Base-by-base conservation (phyloP, 1,140 invertebrate genomes). In the Pygmarrhopalites habei region DNA sequence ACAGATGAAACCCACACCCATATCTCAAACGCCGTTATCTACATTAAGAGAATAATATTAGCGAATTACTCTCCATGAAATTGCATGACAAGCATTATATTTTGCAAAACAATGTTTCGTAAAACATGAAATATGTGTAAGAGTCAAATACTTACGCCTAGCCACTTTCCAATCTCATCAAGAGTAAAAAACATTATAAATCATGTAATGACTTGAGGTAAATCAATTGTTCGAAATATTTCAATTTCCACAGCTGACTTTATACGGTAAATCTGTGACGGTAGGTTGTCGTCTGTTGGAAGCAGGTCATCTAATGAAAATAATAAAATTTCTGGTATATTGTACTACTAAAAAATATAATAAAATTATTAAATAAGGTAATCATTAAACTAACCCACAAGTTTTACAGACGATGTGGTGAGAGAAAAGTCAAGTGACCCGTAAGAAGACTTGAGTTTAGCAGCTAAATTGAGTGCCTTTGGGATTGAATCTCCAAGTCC, bases 21-120 rank as follows among this genome's bases (percentile, higher is more conserved):
- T 73, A 97, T 89, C 79, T 97, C 93, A 78, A 95, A 95, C 32
- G 90, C 83, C 4, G 92, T 95, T 57, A n/a, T n/a, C n/a, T n/a
- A n/a, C n/a, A n/a, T n/a, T n/a, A n/a, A n/a, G n/a, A n/a, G n/a
- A n/a, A n/a, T n/a, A n/a, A n/a, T n/a, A n/a, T n/a, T n/a, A n/a
- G n/a, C n/a, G n/a, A n/a, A n/a, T n/a, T n/a, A n/a, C n/a, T n/a
- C n/a, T n/a, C n/a, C n/a, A n/a, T n/a, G n/a, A n/a, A n/a, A n/a
- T n/a, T n/a, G n/a, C n/a, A n/a, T n/a, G n/a, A n/a, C n/a, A n/a
- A n/a, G n/a, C n/a, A n/a, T n/a, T n/a, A n/a, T n/a, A n/a, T n/a
- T n/a, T n/a, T n/a, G n/a, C n/a, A n/a, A n/a, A n/a, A n/a, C n/a
- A n/a, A n/a, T n/a, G n/a, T n/a, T n/a, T n/a, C n/a, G n/a, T n/a